Conservation (phyloP, 1,140 invertebrate genomes). For the Drosophila orosa region DNA sequence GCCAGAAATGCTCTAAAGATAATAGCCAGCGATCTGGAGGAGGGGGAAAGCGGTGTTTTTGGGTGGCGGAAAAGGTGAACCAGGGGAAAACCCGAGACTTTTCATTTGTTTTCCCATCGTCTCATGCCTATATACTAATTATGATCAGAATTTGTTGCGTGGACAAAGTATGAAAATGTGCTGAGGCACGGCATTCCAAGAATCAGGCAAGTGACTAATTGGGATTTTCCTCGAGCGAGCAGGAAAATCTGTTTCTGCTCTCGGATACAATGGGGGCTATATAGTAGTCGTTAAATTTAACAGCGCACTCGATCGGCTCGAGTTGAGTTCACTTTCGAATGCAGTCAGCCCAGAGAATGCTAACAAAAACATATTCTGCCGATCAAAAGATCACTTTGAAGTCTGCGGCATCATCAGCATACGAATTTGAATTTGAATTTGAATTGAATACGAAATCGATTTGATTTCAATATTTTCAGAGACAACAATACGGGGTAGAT, state of each 20-base stretch:
- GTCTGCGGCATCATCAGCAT: conserved; percentile 29
- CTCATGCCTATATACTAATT: conserved; percentile 56
- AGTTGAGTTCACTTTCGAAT: conserved; percentile 53
- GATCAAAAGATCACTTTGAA: conserved; percentile 60
- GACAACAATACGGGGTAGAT: conserved; percentile 23
- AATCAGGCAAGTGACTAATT: conserved; percentile 67
- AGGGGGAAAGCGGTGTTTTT: too few relatives aligned
- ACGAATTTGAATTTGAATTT: conserved; percentile 4
- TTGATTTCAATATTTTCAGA: conserved; percentile 47
- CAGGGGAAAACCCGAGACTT: conserved; percentile 33
- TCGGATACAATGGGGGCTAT: conserved; percentile 1
- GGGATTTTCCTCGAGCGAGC: conserved; percentile 63
- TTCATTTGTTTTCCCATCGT: conserved; percentile 30
- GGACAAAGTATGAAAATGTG: conserved; percentile 56
- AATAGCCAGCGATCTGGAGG: conserved; percentile 27
- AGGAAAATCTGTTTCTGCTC: conserved; percentile 15
- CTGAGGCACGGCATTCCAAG: conserved; percentile 42
- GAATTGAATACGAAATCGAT: conserved; percentile 16
- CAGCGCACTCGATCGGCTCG: conserved; percentile 41
- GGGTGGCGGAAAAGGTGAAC: neutral
- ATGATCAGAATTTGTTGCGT: conserved; percentile 45
- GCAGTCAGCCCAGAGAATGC: conserved; percentile 20
- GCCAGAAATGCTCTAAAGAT: conserved; percentile 68
- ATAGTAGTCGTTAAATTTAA: conserved; percentile 31
- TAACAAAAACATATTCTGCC: conserved; percentile 53